Conservation (phyloP, 2,888 invertebrate genomes). For the Lycocerus yunnanus region DNA sequence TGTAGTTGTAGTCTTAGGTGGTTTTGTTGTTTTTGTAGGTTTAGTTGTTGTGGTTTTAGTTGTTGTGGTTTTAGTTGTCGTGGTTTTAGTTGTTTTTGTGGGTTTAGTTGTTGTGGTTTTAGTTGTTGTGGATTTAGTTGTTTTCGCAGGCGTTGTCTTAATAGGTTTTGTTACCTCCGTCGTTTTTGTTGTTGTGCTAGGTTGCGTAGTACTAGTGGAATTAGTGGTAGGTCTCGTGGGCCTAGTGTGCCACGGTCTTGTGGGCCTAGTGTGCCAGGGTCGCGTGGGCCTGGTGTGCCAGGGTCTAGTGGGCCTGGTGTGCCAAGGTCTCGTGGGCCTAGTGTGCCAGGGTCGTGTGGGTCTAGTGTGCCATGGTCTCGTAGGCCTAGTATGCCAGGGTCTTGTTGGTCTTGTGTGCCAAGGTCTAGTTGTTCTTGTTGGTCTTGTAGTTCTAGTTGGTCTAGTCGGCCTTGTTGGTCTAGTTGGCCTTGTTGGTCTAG, state of each 20-base stretch:
- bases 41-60: background rate
- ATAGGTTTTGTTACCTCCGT: background rate
- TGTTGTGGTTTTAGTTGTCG: too few species aligned
- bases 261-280: background rate
- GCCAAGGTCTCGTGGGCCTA: background rate
- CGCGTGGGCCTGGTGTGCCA: background rate
- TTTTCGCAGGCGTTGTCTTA: too few species aligned
- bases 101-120: constrained; percentile 2
- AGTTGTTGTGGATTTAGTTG: background rate
- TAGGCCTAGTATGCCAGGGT: background rate
- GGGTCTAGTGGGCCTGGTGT: background rate
- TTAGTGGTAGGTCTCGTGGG: background rate
- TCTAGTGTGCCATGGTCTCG: background rate
- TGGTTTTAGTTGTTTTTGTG: background rate
- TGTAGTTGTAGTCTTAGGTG: background rate
- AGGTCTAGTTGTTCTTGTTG: background rate
- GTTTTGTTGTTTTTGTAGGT: background rate
- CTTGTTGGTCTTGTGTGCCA: background rate
- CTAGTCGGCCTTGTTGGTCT: background rate
- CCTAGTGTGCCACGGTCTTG: background rate
- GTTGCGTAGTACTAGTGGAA: background rate
- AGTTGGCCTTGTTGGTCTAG: background rate
- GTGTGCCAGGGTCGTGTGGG: background rate
- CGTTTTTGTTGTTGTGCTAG: constrained; percentile 3
- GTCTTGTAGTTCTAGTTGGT: background rate